Conservation (phyloP, 2,888 invertebrate genomes). For the Ochlodes sylvanus region DNA sequence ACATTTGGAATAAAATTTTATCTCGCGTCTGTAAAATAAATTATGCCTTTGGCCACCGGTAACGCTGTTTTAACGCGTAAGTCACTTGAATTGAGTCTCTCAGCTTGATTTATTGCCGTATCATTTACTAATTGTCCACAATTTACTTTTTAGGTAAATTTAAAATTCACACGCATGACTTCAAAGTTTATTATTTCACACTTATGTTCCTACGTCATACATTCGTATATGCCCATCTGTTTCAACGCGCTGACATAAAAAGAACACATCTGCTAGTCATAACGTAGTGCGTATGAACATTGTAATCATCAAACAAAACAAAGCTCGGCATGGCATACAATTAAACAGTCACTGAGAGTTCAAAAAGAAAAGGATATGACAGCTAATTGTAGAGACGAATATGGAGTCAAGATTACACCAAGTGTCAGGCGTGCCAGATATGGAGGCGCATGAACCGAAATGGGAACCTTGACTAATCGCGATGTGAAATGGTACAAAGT, state of each 20-base stretch:
- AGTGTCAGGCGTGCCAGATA: conserved; percentile 65
- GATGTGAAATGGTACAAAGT: conserved; percentile 61
- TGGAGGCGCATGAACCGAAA: conserved; percentile 61
- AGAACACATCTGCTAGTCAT: conserved; percentile 34
- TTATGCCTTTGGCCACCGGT: conserved; percentile 44
- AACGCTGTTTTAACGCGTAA: conserved; percentile 45
- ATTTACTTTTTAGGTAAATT: conserved; percentile 35
- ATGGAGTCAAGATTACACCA: conserved; percentile 71
- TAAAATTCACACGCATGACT: conserved; percentile 24
- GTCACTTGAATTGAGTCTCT: conserved; percentile 45
- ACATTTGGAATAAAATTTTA: conserved; percentile 43
- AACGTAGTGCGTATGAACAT: conserved; percentile 14
- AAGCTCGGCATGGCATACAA: conserved; percentile 56
- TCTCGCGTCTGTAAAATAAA: conserved; percentile 42
- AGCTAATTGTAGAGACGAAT: conserved; percentile 74
- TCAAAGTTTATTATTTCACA: conserved; percentile 18
- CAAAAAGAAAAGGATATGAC: conserved; percentile 71
- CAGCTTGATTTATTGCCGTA: conserved; percentile 44
- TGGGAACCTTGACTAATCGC: conserved; percentile 78
- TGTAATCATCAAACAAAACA: conserved; percentile 43
- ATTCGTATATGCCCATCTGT: conserved; percentile 27
- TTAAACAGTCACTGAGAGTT: conserved; percentile 60
- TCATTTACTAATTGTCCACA: conserved; percentile 45
- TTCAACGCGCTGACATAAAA: conserved; percentile 21
- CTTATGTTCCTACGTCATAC: not conserved